Base-by-base conservation (phyloP, 2,113 vertebrate species). In the Holacanthus passer region DNA sequence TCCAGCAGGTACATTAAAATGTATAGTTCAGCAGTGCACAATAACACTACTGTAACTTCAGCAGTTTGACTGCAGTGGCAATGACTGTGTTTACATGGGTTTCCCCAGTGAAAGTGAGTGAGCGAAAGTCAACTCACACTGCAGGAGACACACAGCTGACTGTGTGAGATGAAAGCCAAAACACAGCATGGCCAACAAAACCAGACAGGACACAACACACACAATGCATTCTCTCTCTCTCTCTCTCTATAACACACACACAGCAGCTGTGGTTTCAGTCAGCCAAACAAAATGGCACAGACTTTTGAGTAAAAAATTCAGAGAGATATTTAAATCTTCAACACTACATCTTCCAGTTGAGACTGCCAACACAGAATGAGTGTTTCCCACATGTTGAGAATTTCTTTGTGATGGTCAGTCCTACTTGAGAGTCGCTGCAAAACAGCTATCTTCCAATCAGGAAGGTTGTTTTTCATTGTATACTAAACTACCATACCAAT, bases 241-340 rank as follows among this genome's bases (percentile, higher is more conserved):
- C n/a, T 53, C 52, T 24, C n/a, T 53, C 22, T 53, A 22, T 5
- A 22, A 68, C 31, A 52, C 20, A 48, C 66, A 48, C 47, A 39
- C 45, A 73, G 24, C 47, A 77, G 81, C 56, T 73, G 85, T 58
- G 81, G 45, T 39, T 69, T 73, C 39, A 50, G 50, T 52, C 69
- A 74, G 37, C 27, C 47, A 72, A 27, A 16, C n/a, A n/a, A n/a
- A 47, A 48, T 19, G 35, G 10, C 3, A 12, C 10, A 41, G 79
- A 41, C 45, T 72, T 79, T 53, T 39, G 24, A 65, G 27, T 69
- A 19, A 63, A 73, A 31, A 62, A 5, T 24, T 72, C 1, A 41
- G 10, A 69, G 8, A 73, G 31, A 32, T 27, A 66, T 70, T 66
- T 39, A 29, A 47, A 22, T 60, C 22, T 45, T n/a, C 29, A 8